Percentiles rank a stretch among this genome's conserved stretches.
These are phyloP conservation scores for Melanotaenia duboulayi DNA, from an alignment of 2,113 vertebrate species.

Conservation along the genomic window DNA sequence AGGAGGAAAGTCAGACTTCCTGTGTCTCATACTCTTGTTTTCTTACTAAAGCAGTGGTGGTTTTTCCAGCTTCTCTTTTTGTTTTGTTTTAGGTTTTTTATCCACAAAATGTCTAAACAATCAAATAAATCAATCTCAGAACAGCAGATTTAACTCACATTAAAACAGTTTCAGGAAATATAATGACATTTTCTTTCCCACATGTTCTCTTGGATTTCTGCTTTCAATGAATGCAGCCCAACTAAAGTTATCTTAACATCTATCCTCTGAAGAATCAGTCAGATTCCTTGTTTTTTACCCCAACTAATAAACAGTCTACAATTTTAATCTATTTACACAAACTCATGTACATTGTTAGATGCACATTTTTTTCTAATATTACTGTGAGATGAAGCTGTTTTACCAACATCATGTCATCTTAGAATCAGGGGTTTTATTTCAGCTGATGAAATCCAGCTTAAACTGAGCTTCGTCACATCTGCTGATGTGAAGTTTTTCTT, in stretches of 20 bases:
- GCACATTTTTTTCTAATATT: too few relatives aligned
- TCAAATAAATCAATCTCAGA: too few relatives aligned
- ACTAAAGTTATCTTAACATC: too few relatives aligned
- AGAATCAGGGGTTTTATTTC: background rate
- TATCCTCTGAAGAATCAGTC: background rate
- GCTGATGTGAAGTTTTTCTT: background rate
- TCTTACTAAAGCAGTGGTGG: background rate
- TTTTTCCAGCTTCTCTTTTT: background rate
- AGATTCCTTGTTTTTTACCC: background rate
- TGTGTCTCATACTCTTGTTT: background rate
- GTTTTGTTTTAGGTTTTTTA: slow-evolving; percentile 3
- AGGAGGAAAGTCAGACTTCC: slow-evolving; percentile 5
- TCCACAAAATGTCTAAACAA: too few relatives aligned
- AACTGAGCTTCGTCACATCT: too few relatives aligned
- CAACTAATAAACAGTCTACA: too few relatives aligned
- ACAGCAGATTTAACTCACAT: too few relatives aligned
- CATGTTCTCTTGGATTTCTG: background rate
- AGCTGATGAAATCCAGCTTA: background rate
- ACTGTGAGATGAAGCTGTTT: too few relatives aligned
- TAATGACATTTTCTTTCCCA: background rate
- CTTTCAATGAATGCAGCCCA: background rate
- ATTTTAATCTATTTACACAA: too few relatives aligned
- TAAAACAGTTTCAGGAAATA: too few relatives aligned
- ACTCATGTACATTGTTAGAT: too few relatives aligned
- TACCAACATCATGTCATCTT: background rate